A percentile compares a stretch with the other conserved stretches of the same genome.
These are phyloP conservation scores for Lordiphosa collinella DNA, from an alignment of 1,140 invertebrate species.

Conservation along the genomic window DNA sequence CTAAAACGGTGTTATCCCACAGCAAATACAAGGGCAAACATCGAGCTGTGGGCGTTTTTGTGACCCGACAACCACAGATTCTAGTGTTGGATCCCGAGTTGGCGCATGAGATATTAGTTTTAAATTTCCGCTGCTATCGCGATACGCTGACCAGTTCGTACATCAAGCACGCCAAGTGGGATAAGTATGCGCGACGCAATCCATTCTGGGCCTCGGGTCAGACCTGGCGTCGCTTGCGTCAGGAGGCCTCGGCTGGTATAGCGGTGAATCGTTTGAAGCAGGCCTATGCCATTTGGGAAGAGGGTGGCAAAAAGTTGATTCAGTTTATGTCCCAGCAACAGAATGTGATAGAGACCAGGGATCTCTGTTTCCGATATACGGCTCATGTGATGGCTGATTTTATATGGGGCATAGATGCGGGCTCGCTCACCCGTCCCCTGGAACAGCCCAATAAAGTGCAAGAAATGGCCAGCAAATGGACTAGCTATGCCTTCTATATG, in stretches of 20 bases:
- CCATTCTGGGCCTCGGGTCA: conserved; percentile 79
- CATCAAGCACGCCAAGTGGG: conserved; percentile 56
- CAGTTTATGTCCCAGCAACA: conserved; percentile 28
- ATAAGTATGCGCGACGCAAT: conserved; percentile 79
- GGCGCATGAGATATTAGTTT: conserved; percentile 80
- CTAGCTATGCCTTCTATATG: conserved; percentile 49
- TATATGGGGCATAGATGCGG: conserved; percentile 80
- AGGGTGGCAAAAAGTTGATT: conserved; percentile 47
- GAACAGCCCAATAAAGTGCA: conserved; percentile 44
- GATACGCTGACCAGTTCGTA: conserved; percentile 66
- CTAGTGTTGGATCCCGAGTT: conserved; percentile 81
- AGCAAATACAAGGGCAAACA: conserved; percentile 51
- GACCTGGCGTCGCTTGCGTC: conserved; percentile 81
- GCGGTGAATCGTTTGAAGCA: conserved; percentile 71
- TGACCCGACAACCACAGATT: conserved; percentile 79
- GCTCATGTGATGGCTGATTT: conserved; percentile 80
- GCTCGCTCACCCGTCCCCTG: conserved; percentile 43
- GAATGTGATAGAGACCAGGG: conserved; percentile 53
- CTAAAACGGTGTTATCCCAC: not conserved
- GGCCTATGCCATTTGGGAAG: conserved; percentile 60
- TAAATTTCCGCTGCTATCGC: conserved; percentile 79
- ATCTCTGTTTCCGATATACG: conserved; percentile 78
- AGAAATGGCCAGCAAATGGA: conserved; percentile 48
- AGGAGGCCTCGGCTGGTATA: conserved; percentile 81
- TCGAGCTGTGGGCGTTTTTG: conserved; percentile 79